Evolutionary conservation across 2,797 vertebrate species (phyloP), one percentile per base, ranked within the genome.

Genomic region (Labroides dimidiatus): DNA sequence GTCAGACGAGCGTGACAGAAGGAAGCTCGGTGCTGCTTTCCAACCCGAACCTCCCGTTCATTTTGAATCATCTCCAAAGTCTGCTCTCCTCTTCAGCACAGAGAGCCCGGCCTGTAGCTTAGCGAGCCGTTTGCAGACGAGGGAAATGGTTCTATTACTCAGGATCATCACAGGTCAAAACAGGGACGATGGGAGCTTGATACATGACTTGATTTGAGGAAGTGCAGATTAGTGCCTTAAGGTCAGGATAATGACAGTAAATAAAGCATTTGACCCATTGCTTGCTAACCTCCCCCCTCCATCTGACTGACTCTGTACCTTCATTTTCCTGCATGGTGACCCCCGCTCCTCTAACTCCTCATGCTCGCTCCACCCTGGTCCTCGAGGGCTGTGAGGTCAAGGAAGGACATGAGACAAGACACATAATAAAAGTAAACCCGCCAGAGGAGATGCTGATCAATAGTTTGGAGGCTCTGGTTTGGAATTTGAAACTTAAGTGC

Each of bases 381-480:
- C 67, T 71, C 43, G 51, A 74, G 42, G 67, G 63, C 81, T 44
- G 59, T 2, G 77, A 84, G 84, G 82, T 87, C 80, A 65, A 66
- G 67, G 51, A 81, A 88, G 87, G 90, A 86, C 88, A 69, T 9
- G 8, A 74, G 69, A 72, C 57, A 49, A 59, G 85, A 58, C 73
- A 58, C 61, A 80, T 36, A 73, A 81, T 84, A 82, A 86, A 89
- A 79, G 82, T 69, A 77, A 83, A 55, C 56, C 69, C 75, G 82
- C 88, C 80, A 91, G 82, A 64, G 75, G 85, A 91, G 88, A 87
- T 72, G 84, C 58, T 74, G 77, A 87, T 91, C 90, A 13, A 89
- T 91, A 77, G 24, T 4, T 21, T 81, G 72, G 78, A 77, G 83
- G 69, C 72, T 75, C 78, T 86, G 86, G 82, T 84, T 84, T 77